Percentiles rank a stretch among this genome's conserved stretches.
phyloP scores from a whole-genome alignment of 2,113 vertebrate species.

The Isichthys henryi region DNA sequence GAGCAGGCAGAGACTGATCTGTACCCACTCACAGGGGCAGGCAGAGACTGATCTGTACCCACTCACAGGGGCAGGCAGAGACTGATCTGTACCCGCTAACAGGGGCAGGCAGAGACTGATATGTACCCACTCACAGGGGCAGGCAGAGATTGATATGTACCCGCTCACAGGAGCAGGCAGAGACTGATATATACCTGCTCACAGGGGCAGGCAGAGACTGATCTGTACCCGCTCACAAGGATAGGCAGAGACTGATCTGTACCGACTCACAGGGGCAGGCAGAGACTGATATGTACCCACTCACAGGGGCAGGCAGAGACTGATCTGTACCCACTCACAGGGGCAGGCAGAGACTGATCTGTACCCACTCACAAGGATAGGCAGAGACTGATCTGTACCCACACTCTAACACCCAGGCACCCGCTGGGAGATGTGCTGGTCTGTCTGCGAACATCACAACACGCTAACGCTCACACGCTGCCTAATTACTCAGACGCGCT shows the following conservation, averaged over 20 bases:
- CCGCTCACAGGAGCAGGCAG: accelerated
- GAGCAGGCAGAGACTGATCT: too few relatives aligned
- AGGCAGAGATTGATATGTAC: too few relatives aligned
- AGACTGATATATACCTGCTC: not conserved
- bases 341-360: not conserved
- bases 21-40: not conserved
- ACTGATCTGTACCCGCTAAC: accelerated
- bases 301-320: not conserved
- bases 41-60: not conserved
- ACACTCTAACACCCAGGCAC: not conserved
- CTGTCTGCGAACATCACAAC: not conserved
- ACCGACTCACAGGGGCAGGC: not conserved
- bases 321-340: not conserved
- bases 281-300: not conserved
- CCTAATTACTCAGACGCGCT: not conserved
- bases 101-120: not conserved
- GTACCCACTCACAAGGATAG: not conserved
- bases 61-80: too few relatives aligned
- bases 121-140: too few relatives aligned
- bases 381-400: not conserved
- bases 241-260: not conserved
- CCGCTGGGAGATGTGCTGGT: not conserved
- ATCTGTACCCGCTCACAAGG: not conserved
- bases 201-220: not conserved
- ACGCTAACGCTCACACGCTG: not conserved